Percentiles rank a stretch among this genome's conserved stretches.
Conservation (phyloP, 2,797 vertebrate genomes). For the Cheirogaleus major region DNA sequence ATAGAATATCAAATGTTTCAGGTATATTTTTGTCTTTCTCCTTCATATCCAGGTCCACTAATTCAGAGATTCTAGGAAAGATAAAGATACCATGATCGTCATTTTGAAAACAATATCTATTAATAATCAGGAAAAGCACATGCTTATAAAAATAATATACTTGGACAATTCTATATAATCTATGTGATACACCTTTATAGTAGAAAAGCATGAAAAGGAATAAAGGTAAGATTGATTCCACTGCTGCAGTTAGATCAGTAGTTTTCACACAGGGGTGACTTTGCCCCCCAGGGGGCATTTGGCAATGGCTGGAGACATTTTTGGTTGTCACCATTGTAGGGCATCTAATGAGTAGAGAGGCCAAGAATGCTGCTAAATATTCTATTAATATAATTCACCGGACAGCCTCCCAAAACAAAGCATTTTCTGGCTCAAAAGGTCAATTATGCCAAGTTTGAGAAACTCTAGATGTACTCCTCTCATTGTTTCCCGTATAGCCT, state of each 20-base stretch:
- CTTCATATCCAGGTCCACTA: not conserved
- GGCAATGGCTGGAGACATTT: not conserved
- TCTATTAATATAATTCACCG: too few species aligned
- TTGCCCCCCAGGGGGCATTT: not conserved
- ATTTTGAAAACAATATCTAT: slow-evolving; percentile 17
- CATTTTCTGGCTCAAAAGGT: not conserved
- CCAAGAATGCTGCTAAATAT: not conserved
- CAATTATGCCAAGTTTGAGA: not conserved
- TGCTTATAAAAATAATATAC: not conserved
- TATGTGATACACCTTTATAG: not conserved
- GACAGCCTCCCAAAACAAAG: not conserved
- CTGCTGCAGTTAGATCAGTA: not conserved
- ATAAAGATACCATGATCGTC: not conserved
- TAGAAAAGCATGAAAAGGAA: not conserved
- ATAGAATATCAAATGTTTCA: not conserved
- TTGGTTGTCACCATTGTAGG: not conserved
- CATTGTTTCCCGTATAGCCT: not conserved
- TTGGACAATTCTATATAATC: not conserved
- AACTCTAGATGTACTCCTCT: not conserved
- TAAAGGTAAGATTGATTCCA: not conserved
- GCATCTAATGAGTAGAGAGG: not conserved
- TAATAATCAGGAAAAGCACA: not conserved
- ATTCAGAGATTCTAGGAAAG: not conserved
- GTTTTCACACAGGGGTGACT: not conserved
- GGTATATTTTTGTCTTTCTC: not conserved